phyloP scores from a whole-genome alignment of 2,888 invertebrate species.

The Leucozona laternaria region DNA sequence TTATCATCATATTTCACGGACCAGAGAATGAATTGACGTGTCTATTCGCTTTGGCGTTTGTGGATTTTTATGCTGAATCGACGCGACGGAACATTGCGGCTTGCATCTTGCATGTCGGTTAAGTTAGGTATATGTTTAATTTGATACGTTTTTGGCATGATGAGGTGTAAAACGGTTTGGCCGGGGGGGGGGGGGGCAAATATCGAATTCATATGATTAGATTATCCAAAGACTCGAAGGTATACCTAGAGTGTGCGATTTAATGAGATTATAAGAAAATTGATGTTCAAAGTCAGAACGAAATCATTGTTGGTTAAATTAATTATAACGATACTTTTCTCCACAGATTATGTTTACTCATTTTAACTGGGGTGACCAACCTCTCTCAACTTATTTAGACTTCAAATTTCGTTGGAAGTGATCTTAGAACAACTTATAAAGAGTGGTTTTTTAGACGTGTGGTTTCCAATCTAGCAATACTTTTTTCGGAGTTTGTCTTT shows the following conservation, averaged over 20 bases:
- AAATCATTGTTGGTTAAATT: slow-evolving; percentile 2
- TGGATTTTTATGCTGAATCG: slow-evolving; percentile 51
- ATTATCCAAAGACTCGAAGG: neutral
- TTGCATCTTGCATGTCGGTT: slow-evolving; percentile 42
- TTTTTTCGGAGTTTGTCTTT: no score
- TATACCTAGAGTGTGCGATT: neutral
- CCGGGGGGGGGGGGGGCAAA: neutral
- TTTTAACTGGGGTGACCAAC: neutral
- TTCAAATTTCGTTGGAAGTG: no score
- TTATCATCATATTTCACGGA: slow-evolving; percentile 70
- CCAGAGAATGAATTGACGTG: slow-evolving; percentile 51
- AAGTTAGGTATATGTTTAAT: slow-evolving; percentile 26
- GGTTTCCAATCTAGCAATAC: no score
- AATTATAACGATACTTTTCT: neutral
- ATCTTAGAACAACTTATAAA: no score
- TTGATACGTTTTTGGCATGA: slow-evolving; percentile 36
- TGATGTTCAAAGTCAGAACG: neutral
- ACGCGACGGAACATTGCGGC: slow-evolving; percentile 50
- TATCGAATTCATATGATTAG: neutral
- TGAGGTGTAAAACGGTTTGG: slow-evolving; percentile 26
- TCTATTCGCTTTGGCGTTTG: slow-evolving; percentile 54
- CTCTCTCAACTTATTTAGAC: no score
- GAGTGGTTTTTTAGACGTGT: no score
- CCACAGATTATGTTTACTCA: neutral
- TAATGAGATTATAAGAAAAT: neutral